A percentile compares a stretch with the other conserved stretches of the same genome.
Conservation (phyloP, 2,797 vertebrate species). For the Adrianichthys oophorus region DNA sequence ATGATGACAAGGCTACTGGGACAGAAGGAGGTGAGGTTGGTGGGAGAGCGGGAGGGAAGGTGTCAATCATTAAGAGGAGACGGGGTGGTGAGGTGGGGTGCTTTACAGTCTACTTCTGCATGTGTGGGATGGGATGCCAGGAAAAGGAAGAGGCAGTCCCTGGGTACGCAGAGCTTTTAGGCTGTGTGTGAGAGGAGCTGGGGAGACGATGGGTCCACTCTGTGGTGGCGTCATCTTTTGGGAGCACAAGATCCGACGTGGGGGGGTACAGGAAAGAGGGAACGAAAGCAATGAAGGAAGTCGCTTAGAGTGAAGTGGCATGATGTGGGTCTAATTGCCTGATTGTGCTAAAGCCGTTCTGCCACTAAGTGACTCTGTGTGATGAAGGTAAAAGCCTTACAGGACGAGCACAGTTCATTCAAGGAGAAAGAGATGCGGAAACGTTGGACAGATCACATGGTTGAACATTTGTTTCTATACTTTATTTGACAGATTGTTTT, state of each 20-base stretch:
- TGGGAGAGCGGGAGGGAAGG: slow-evolving; percentile 35
- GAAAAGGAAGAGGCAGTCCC: slow-evolving; percentile 41
- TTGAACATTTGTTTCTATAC: too few species aligned
- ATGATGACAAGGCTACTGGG: slow-evolving; percentile 48
- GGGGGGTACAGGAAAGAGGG: slow-evolving; percentile 14
- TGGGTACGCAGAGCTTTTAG: slow-evolving; percentile 65
- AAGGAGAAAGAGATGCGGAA: too few species aligned
- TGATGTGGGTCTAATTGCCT: slow-evolving; percentile 66
- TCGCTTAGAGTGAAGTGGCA: slow-evolving; percentile 46
- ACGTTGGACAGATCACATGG: too few species aligned
- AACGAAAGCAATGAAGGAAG: slow-evolving; percentile 36
- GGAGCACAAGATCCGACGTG: slow-evolving; percentile 31
- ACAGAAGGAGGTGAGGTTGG: slow-evolving; percentile 44
- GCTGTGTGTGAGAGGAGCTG: slow-evolving; percentile 37
- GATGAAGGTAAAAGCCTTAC: slow-evolving; percentile 66
- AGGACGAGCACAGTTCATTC: slow-evolving; percentile 17
- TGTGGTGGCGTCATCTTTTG: slow-evolving; percentile 30
- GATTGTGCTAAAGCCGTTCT: slow-evolving; percentile 68
- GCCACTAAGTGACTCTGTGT: slow-evolving; percentile 52
- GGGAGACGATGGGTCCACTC: slow-evolving; percentile 17
- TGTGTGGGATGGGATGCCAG: slow-evolving; percentile 24
- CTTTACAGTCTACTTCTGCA: slow-evolving; percentile 22
- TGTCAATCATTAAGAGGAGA: slow-evolving; percentile 54
- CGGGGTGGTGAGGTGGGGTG: slow-evolving; percentile 15
- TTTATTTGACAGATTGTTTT: too few species aligned